These are phyloP conservation scores for Lasioglossum zephyrum DNA, from an alignment of 2,888 invertebrate species.

Conservation along the genomic window DNA sequence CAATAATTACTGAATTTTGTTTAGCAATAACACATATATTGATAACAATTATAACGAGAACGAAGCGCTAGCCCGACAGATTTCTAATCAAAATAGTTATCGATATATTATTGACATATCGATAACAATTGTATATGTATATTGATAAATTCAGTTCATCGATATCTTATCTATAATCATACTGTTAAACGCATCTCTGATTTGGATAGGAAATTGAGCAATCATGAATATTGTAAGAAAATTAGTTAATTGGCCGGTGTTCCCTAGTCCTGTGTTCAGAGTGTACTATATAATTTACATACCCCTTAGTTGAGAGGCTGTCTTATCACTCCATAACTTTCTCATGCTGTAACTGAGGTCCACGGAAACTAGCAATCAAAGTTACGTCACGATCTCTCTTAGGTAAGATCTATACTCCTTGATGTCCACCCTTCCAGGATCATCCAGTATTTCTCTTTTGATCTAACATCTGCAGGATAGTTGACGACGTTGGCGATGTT, in stretches of 20 bases:
- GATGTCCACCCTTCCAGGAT: not conserved
- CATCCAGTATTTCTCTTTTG: not conserved
- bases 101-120: no score
- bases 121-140: no score
- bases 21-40: no score
- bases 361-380: not conserved
- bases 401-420: not conserved
- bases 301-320: not conserved
- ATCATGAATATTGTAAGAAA: not conserved
- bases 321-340: conserved; percentile 8
- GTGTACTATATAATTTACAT: not conserved
- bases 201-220: not conserved
- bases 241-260: not conserved
- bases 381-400: conserved; percentile 6
- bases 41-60: no score
- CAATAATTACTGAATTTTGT: no score
- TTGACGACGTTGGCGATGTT: not conserved
- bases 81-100: no score
- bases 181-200: no score
- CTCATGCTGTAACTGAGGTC: not conserved
- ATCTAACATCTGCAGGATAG: not conserved
- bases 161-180: no score
- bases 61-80: no score
- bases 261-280: not conserved
- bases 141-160: no score